Percentiles rank a stretch among this genome's conserved stretches.
phyloP scores from a whole-genome alignment of 1,140 invertebrate species.

The Mercenaria mercenaria region DNA sequence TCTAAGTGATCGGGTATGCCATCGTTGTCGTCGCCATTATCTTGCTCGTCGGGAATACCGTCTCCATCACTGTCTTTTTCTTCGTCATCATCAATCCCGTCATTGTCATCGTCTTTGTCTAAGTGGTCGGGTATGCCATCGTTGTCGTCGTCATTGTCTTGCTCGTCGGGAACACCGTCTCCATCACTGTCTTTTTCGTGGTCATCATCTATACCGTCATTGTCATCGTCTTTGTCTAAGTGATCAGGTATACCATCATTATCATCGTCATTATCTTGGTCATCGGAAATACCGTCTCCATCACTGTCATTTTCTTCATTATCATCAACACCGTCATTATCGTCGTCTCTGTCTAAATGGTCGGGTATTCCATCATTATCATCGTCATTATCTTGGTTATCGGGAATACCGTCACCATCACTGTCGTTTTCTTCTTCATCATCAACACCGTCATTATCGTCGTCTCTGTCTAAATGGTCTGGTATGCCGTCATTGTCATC shows the following conservation, averaged over 20 bases:
- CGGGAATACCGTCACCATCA: conserved; percentile 78
- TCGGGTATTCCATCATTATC: conserved; percentile 81
- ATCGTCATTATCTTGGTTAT: conserved; percentile 70
- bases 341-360: conserved; percentile 74
- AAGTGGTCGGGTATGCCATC: conserved; percentile 69
- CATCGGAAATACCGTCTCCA: conserved; percentile 77
- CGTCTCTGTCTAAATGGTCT: conserved; percentile 72
- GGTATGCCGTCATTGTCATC: conserved; percentile 72
- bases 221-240: conserved; percentile 26
- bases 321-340: conserved; percentile 80
- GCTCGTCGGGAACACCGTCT: conserved; percentile 79
- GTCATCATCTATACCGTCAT: conserved; percentile 64
- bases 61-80: conserved; percentile 71
- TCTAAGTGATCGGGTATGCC: conserved; percentile 77
- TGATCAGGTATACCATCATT: conserved; percentile 81
- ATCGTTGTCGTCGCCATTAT: conserved; percentile 77
- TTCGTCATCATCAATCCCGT: conserved; percentile 75
- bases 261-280: conserved; percentile 70
- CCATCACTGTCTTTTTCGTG: conserved; percentile 78
- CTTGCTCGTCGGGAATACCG: conserved; percentile 74
- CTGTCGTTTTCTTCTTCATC: conserved; percentile 32
- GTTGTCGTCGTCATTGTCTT: conserved; percentile 47
- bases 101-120: conserved; percentile 68
- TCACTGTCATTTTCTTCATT: conserved; percentile 78
- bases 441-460: conserved; percentile 72